A percentile compares a stretch with the other conserved stretches of the same genome.
Evolutionary conservation across 1,140 invertebrate genomes (phyloP).

Genomic region (Battus philenor): DNA sequence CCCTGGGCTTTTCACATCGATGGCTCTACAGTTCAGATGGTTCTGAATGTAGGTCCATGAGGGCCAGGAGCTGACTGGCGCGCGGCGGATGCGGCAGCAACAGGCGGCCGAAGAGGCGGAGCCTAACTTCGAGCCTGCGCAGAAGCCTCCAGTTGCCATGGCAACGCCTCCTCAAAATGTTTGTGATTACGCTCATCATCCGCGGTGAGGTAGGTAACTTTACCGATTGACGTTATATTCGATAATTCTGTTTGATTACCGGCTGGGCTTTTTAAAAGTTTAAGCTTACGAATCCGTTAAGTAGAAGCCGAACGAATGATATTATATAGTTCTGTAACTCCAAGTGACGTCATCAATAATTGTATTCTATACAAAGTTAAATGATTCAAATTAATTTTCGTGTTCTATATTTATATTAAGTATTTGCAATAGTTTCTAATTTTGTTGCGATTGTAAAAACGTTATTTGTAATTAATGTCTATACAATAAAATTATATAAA

Average conservation of each 20-base stretch:
- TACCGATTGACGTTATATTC: constrained; percentile 52
- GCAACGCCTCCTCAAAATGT: constrained; percentile 66
- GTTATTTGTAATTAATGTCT: too few relatives aligned
- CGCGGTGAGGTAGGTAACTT: constrained; percentile 44
- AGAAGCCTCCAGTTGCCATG: constrained; percentile 54
- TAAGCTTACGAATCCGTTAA: too few relatives aligned
- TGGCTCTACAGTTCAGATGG: constrained; percentile 16
- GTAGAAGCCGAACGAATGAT: too few relatives aligned
- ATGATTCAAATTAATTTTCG: too few relatives aligned
- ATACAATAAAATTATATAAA: too few relatives aligned
- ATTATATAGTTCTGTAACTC: too few relatives aligned
- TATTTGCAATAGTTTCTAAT: too few relatives aligned
- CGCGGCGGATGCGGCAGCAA: constrained; percentile 53
- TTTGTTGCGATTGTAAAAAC: too few relatives aligned
- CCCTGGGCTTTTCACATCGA: constrained; percentile 17
- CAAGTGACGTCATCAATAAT: too few relatives aligned
- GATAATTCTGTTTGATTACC: constrained; percentile 54
- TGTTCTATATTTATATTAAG: too few relatives aligned
- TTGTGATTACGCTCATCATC: constrained; percentile 57
- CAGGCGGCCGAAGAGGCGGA: constrained; percentile 64
- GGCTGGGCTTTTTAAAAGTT: constrained; percentile 26
- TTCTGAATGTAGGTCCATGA: constrained; percentile 28
- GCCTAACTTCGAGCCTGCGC: constrained; percentile 56
- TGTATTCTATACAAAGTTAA: too few relatives aligned
- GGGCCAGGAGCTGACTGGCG: constrained; percentile 51